phyloP scores from a whole-genome alignment of 2,113 vertebrate genomes.

The Pogonocichla stellata region DNA sequence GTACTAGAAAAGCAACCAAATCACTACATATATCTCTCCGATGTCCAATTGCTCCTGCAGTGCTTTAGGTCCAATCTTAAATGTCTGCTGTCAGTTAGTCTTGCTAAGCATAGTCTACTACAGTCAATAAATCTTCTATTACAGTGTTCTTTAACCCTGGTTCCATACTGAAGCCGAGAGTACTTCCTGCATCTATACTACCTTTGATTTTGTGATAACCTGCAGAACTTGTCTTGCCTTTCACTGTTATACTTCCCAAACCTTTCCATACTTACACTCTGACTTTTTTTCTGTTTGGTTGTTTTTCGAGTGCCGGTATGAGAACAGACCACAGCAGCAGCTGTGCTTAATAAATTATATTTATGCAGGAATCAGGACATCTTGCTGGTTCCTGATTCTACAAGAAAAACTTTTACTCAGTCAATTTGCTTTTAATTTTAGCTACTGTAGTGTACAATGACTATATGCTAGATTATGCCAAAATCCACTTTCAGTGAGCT shows the following conservation, averaged over 20 bases:
- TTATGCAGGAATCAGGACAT: background rate
- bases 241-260: background rate
- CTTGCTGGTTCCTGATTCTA: background rate
- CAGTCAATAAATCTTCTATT: background rate
- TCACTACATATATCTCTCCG: background rate
- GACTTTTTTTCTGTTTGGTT: background rate
- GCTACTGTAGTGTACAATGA: accelerated
- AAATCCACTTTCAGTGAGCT: background rate
- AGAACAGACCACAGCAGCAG: background rate
- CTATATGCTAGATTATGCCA: background rate
- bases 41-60: background rate
- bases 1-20: background rate
- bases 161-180: background rate
- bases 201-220: background rate
- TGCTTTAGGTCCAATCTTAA: background rate
- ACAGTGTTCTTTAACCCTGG: accelerated
- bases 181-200: background rate
- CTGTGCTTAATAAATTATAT: background rate
- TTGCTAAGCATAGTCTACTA: background rate
- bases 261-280: background rate
- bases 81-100: background rate
- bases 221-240: background rate
- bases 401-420: background rate
- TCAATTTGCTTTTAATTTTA: background rate
- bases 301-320: background rate